These are phyloP conservation scores for Adelges cooleyi DNA, from an alignment of 1,140 invertebrate species.

Conservation along the genomic window DNA sequence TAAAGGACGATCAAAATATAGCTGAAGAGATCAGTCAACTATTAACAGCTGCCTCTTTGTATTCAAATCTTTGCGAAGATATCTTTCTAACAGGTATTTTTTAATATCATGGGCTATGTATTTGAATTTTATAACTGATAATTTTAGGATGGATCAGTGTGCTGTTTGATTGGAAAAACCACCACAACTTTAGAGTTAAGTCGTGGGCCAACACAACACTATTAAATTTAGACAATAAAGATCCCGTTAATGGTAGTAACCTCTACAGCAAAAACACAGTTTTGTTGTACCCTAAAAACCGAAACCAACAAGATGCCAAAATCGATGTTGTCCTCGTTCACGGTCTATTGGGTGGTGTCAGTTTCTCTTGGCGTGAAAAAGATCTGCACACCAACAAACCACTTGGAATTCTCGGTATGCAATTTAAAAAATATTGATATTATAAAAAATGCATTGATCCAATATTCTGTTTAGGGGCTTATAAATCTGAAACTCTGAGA, in stretches of 20 bases:
- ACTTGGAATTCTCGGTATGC: constrained; percentile 23
- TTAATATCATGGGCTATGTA: background rate
- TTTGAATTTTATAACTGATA: too few species aligned
- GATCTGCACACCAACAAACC: constrained; percentile 36
- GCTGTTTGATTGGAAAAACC: constrained; percentile 49
- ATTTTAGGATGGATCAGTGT: constrained; percentile 64
- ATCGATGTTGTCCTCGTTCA: constrained; percentile 71
- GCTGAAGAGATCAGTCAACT: constrained; percentile 51
- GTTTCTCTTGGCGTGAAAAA: constrained; percentile 71
- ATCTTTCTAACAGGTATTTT: constrained; percentile 49
- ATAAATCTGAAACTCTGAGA: too few species aligned
- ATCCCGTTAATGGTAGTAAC: constrained; percentile 37
- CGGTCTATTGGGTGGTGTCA: constrained; percentile 66
- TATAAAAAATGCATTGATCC: too few species aligned
- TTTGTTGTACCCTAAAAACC: constrained; percentile 53
- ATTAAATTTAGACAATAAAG: constrained; percentile 56
- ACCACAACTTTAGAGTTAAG: constrained; percentile 49
- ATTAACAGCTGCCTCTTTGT: constrained; percentile 51
- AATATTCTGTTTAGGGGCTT: too few species aligned
- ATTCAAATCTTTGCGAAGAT: constrained; percentile 44
- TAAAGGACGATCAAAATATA: constrained; percentile 45
- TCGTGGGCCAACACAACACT: constrained; percentile 53
- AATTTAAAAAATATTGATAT: background rate
- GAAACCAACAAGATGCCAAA: constrained; percentile 40
- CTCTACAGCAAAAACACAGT: constrained; percentile 47